A percentile compares a stretch with the other conserved stretches of the same genome.
These are phyloP conservation scores for Listrodromus nycthemerus DNA, from an alignment of 2,888 invertebrate species.

Conservation along the genomic window DNA sequence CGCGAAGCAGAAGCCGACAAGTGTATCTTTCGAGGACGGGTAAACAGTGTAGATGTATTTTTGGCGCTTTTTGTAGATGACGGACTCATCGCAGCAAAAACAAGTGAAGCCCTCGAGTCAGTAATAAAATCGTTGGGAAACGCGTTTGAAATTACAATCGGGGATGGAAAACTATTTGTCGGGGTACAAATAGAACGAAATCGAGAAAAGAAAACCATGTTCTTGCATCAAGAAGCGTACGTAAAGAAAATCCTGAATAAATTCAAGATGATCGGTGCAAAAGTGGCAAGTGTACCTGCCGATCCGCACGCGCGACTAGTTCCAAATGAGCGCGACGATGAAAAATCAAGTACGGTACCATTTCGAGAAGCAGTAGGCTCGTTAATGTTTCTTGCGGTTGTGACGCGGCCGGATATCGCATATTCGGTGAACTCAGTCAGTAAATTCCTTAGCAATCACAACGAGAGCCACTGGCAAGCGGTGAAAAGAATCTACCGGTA, in stretches of 20 bases:
- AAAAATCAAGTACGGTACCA: constrained; percentile 49
- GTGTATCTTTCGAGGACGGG: constrained; percentile 64
- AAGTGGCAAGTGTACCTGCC: constrained; percentile 55
- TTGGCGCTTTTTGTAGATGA: constrained; percentile 71
- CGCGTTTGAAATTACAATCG: constrained; percentile 52
- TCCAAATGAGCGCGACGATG: constrained; percentile 41
- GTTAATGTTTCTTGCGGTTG: constrained; percentile 64
- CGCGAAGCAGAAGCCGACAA: constrained; percentile 65
- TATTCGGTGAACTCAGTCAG: constrained; percentile 65
- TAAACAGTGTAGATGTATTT: constrained; percentile 61
- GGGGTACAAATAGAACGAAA: constrained; percentile 60
- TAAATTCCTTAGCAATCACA: constrained; percentile 60
- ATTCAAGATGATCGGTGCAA: constrained; percentile 57
- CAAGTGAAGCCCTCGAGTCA: too few relatives aligned
- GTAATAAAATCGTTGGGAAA: constrained; percentile 9
- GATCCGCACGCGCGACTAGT: constrained; percentile 60
- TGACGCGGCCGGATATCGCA: constrained; percentile 67
- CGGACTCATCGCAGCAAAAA: constrained; percentile 62
- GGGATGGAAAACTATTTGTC: constrained; percentile 51
- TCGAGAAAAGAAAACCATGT: constrained; percentile 17
- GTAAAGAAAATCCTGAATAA: constrained; percentile 48
- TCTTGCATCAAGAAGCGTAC: constrained; percentile 61
- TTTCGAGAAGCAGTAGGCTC: constrained; percentile 71
- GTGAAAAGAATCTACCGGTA: constrained; percentile 66
- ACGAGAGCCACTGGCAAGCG: constrained; percentile 65